Conservation (phyloP, 2,888 invertebrate species). For the Rhodophaea formosa region DNA sequence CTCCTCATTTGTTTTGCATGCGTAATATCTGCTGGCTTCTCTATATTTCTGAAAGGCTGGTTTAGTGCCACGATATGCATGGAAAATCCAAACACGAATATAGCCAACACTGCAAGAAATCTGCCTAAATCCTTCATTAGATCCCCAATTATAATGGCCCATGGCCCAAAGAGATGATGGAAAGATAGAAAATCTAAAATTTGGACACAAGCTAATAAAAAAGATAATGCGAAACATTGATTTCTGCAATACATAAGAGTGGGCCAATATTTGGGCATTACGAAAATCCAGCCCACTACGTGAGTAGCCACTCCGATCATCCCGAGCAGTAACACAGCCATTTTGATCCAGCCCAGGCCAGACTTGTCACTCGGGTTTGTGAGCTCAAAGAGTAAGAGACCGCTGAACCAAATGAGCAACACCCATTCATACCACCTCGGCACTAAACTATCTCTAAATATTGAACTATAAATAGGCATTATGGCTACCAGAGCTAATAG, state of each 20-base stretch:
- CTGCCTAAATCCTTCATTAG: constrained; percentile 96
- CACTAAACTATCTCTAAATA: constrained; percentile 88
- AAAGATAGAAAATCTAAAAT: constrained; percentile 98
- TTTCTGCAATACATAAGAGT: constrained; percentile 96
- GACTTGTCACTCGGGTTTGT: constrained; percentile 99
- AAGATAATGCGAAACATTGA: constrained; percentile 97
- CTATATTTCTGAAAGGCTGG: constrained; percentile 91
- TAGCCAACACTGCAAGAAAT: constrained; percentile 97
- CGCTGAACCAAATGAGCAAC: constrained; percentile 96
- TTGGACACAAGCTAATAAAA: constrained; percentile 98
- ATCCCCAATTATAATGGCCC: constrained; percentile 99
- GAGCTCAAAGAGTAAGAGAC: constrained; percentile 95
- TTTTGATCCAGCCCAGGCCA: constrained; percentile 96
- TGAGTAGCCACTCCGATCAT: constrained; percentile 96
- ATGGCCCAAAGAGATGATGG: constrained; percentile 99
- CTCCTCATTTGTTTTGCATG: constrained; percentile 78
- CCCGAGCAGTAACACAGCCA: constrained; percentile 92
- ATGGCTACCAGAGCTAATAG: constrained; percentile 94
- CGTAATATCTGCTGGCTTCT: constrained; percentile 82
- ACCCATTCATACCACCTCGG: constrained; percentile 99
- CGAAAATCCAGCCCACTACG: constrained; percentile 88
- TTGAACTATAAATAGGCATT: constrained; percentile 90
- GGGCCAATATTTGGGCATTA: constrained; percentile 87
- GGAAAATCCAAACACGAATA: constrained; percentile 99
- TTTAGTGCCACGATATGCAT: constrained; percentile 98